Percentiles rank a stretch among this genome's conserved stretches.
Evolutionary conservation across 1,140 invertebrate species (phyloP).

Genomic region (Lineus longissimus): DNA sequence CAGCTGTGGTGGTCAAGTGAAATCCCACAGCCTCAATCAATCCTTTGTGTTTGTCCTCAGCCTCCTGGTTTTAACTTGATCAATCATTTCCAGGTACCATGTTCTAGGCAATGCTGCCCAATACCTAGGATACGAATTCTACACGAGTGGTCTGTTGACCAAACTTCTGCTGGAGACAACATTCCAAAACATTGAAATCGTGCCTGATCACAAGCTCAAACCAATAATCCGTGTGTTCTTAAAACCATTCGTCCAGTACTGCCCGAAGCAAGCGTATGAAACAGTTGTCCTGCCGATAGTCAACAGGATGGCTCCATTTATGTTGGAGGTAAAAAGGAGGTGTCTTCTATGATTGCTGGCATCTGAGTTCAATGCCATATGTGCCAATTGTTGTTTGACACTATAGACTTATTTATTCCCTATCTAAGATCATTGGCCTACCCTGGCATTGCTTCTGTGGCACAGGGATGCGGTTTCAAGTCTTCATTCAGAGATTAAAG

Average conservation of each 20-base stretch:
- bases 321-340: constrained; percentile 55
- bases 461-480: no score
- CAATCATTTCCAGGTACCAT: constrained; percentile 64
- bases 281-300: constrained; percentile 74
- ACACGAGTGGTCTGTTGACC: constrained; percentile 57
- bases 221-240: constrained; percentile 74
- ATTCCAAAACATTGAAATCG: constrained; percentile 51
- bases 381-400: no score
- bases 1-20: no score
- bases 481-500: no score
- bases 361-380: no score
- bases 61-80: constrained; percentile 4
- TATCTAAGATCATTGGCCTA: no score
- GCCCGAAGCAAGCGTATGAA: constrained; percentile 72
- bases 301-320: constrained; percentile 71
- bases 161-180: constrained; percentile 40
- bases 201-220: constrained; percentile 81
- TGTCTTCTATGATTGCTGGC: no score
- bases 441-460: no score
- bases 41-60: background rate
- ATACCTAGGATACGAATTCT: constrained; percentile 77
- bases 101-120: constrained; percentile 73
- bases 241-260: constrained; percentile 79
- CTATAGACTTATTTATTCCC: no score
- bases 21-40: no score